Percentiles rank a stretch among this genome's conserved stretches.
Evolutionary conservation across 2,797 vertebrate species (phyloP).

Genomic region (Lutjanus campechanus): DNA sequence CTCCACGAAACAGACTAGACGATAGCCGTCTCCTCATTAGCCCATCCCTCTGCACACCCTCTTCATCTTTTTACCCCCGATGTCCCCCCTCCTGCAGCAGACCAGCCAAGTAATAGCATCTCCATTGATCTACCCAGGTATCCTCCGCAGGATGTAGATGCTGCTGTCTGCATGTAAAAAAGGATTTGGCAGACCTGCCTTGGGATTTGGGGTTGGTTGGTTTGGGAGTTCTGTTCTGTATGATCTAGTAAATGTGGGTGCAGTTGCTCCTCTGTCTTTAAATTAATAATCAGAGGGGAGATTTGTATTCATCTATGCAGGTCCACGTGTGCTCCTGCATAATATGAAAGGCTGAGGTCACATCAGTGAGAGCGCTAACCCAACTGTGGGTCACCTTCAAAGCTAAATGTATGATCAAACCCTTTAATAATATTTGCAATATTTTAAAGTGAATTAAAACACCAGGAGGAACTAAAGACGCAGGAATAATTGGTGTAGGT

Average conservation of each 20-base stretch:
- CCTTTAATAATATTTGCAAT: not conserved
- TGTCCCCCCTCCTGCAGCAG: constrained; percentile 10
- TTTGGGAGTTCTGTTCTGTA: not conserved
- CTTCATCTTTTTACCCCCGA: constrained; percentile 34
- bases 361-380: constrained; percentile 3
- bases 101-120: constrained; percentile 28
- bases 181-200: constrained; percentile 15
- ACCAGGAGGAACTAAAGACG: not conserved
- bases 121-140: constrained; percentile 56
- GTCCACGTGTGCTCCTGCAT: constrained; percentile 36
- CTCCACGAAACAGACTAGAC: constrained; percentile 47
- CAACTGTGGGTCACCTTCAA: constrained; percentile 48
- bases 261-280: constrained; percentile 13
- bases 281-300: constrained; percentile 48
- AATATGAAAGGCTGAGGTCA: constrained; percentile 36
- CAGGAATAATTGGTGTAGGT: not conserved
- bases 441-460: not conserved
- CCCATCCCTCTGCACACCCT: constrained; percentile 17
- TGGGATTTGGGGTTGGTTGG: constrained; percentile 3
- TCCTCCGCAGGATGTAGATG: constrained; percentile 27
- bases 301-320: constrained; percentile 54
- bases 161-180: constrained; percentile 49
- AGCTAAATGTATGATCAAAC: not conserved
- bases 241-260: constrained; percentile 15
- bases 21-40: constrained; percentile 54